Conservation (phyloP, 1,140 invertebrate species). For the Lordiphosa clarofinis region DNA sequence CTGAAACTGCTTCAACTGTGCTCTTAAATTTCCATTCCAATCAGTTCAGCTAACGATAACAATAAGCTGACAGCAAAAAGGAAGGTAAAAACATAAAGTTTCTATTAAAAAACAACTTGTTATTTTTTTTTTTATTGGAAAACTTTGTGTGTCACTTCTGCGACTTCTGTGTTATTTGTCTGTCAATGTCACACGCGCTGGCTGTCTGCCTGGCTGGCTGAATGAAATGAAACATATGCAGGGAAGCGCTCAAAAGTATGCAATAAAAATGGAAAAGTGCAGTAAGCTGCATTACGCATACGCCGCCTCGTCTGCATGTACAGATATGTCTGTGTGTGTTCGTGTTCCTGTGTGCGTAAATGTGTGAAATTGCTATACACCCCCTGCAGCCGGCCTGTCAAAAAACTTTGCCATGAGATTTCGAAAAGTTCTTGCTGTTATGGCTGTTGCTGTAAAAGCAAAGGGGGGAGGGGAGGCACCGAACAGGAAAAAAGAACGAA, state of each 20-base stretch:
- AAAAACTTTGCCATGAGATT: constrained; percentile 57
- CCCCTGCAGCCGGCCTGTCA: constrained; percentile 31
- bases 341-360: neutral
- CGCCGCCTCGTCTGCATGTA: constrained; percentile 12
- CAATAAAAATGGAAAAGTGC: constrained; percentile 1
- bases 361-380: neutral
- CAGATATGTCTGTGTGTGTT: neutral
- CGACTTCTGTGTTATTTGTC: too few species aligned
- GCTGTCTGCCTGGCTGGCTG: too few species aligned
- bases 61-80: too few species aligned
- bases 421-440: constrained; percentile 34
- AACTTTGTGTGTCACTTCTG: too few species aligned
- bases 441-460: neutral
- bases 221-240: neutral
- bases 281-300: constrained; percentile 25
- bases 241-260: constrained; percentile 6
- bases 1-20: too few species aligned
- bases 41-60: too few species aligned
- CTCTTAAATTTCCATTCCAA: too few species aligned
- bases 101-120: too few species aligned
- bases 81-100: too few species aligned
- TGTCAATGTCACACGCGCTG: too few species aligned
- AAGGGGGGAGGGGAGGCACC: too few species aligned
- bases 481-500: constrained; percentile 9
- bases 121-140: too few species aligned